A percentile compares a stretch with the other conserved stretches of the same genome.
Conservation (phyloP, 1,140 invertebrate species). For the Hylyphantes graminicola region DNA sequence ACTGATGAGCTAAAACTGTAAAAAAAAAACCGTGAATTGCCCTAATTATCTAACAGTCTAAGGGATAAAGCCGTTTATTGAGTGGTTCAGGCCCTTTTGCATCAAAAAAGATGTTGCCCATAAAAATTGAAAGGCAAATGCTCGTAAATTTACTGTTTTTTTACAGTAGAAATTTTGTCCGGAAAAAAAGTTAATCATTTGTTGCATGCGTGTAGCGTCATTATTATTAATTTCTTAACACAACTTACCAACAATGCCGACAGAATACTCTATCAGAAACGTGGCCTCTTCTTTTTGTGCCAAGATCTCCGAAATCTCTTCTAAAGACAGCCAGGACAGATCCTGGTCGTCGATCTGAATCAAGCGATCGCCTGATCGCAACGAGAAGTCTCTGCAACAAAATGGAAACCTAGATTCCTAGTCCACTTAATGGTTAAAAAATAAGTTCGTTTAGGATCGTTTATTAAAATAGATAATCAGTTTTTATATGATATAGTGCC, state of each 20-base stretch:
- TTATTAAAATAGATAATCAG: no score
- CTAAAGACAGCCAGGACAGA: slow-evolving; percentile 30
- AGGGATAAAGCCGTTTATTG: no score
- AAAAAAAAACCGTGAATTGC: no score
- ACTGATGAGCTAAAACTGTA: no score
- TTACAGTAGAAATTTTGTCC: neutral
- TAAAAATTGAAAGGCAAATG: no score
- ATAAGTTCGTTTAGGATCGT: no score
- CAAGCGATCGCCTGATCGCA: slow-evolving; percentile 25
- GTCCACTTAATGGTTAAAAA: no score
- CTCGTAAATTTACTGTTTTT: no score
- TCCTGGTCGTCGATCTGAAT: slow-evolving; percentile 1
- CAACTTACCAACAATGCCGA: slow-evolving; percentile 25
- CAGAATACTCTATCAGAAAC: slow-evolving; percentile 27
- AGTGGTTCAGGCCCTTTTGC: no score
- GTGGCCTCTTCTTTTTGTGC: slow-evolving; percentile 12
- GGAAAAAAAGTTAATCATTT: neutral
- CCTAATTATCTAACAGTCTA: no score
- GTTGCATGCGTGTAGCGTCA: neutral
- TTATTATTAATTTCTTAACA: neutral
- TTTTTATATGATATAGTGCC: no score
- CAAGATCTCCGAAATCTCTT: slow-evolving; percentile 10
- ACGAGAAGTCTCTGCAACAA: slow-evolving; percentile 1
- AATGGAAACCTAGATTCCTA: neutral
- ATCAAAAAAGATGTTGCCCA: no score